Percentiles rank a stretch among this genome's conserved stretches.
Evolutionary conservation across 2,888 invertebrate species (phyloP).

Genomic region (Nomada ferruginata): DNA sequence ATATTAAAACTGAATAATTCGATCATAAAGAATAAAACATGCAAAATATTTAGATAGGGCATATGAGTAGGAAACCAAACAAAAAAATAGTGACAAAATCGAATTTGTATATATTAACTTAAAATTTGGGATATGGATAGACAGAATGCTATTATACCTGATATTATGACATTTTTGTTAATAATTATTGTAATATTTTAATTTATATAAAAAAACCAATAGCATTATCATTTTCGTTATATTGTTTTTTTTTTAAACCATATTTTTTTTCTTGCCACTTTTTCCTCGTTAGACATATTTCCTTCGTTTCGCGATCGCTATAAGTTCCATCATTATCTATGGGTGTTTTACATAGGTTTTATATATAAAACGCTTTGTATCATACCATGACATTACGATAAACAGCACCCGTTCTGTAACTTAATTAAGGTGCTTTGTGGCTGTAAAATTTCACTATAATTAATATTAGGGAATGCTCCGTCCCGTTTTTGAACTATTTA

Average conservation of each 20-base stretch:
- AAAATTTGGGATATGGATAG: conserved; percentile 61
- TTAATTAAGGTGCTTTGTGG: conserved; percentile 57
- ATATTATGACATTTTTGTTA: conserved; percentile 71
- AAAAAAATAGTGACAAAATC: conserved; percentile 39
- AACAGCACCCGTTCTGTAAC: conserved; percentile 39
- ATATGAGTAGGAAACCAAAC: conserved; percentile 20
- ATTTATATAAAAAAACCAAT: conserved; percentile 77
- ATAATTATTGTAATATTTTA: conserved; percentile 76
- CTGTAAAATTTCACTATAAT: conserved; percentile 52
- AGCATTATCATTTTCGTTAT: conserved; percentile 63
- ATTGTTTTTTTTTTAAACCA: conserved; percentile 59
- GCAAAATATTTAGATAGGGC: conserved; percentile 37
- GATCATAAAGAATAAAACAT: background rate
- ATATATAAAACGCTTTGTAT: conserved; percentile 36
- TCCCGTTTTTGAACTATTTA: conserved; percentile 70
- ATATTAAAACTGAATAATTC: conserved; percentile 43
- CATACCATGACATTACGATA: conserved; percentile 29
- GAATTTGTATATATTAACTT: conserved; percentile 67
- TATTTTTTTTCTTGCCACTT: conserved; percentile 36
- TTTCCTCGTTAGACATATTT: conserved; percentile 33
- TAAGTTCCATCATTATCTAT: conserved; percentile 7
- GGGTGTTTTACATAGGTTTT: conserved; percentile 32
- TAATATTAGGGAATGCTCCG: conserved; percentile 70
- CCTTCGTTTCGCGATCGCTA: conserved; percentile 20
- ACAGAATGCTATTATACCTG: conserved; percentile 66